These are phyloP conservation scores for Pogoniulus pusillus DNA, from an alignment of 2,797 vertebrate genomes.

Conservation along the genomic window DNA sequence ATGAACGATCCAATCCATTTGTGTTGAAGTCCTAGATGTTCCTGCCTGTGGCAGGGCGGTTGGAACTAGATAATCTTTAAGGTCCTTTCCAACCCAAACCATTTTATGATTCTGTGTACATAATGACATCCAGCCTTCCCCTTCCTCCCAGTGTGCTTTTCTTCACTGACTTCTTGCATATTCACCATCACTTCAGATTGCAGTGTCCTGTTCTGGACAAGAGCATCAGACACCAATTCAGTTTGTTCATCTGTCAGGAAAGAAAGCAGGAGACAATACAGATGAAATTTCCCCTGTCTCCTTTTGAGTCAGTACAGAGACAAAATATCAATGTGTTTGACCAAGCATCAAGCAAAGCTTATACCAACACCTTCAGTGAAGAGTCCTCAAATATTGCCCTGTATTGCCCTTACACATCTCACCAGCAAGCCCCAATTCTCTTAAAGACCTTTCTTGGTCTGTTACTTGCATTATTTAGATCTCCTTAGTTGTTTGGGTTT, in stretches of 20 bases:
- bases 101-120: too few species aligned
- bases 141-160: neutral
- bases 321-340: fast-evolving
- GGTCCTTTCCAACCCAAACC: too few species aligned
- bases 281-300: neutral
- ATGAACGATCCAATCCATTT: fast-evolving
- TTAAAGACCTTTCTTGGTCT: neutral
- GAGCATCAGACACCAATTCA: neutral
- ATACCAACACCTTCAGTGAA: neutral
- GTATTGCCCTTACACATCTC: neutral
- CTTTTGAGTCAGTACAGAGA: neutral
- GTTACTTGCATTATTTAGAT: neutral
- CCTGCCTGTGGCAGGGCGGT: too few species aligned
- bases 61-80: too few species aligned
- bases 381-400: neutral
- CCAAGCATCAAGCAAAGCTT: neutral
- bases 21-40: neutral
- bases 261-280: neutral
- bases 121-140: neutral
- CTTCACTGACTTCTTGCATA: neutral
- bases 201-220: neutral
- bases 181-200: neutral
- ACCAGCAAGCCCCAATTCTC: neutral
- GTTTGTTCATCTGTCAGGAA: neutral
- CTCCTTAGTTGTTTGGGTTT: neutral